Base-by-base conservation (phyloP, 2,113 vertebrate genomes). In the Sinocyclocheilus grahami region DNA sequence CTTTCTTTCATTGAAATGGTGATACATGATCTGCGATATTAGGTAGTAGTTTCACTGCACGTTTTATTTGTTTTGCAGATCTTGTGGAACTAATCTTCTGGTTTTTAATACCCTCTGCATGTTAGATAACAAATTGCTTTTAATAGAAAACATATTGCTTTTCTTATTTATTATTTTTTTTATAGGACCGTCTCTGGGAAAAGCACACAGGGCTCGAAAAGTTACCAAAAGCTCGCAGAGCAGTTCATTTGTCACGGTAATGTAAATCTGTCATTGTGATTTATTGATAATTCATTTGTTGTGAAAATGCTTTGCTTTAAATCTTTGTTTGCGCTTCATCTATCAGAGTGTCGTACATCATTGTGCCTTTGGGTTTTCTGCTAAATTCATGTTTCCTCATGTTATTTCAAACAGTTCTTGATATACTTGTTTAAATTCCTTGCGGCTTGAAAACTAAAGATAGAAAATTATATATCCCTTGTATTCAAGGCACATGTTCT, bases 261-360 rank as follows among this genome's bases (percentile, higher is more conserved):
- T 87, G 88, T 89, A 89, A 87, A 89, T 85, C 86, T 89, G 88
- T 87, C 88, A 72, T 11, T 14, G 60, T 89, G 88, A 89, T 89
- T 87, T 85, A 89, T 89, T 65, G 86, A 85, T 55, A 69, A 53
- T 77, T 84, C 88, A 89, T 89, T 87, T 78, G 81, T 87, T 84
- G 86, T 67, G 24, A 83, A 87, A 69, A 83, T 82, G 88, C 84
- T 84, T 85, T 51, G 53, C 74, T 78, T 63, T 82, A 67, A 48
- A 78, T 85, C 74, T 82, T 78, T 89, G 86, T 89, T 89, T 89
- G 88, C 71, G 51, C 88, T 89, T 82, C 37, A 72, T 83, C 81
- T 72, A 83, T 83, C 81, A 83, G 81, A 83, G 65, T 83, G 63
- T 83, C 81, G 65, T 48, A 20, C 67, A 82, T 82, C 63, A 80